Evolutionary conservation across 30 jellyfish, hydroid and myxozoan genomes (phyloP), one percentile per base, ranked within the genome.

Genomic region (Rhopilema esculentum): DNA sequence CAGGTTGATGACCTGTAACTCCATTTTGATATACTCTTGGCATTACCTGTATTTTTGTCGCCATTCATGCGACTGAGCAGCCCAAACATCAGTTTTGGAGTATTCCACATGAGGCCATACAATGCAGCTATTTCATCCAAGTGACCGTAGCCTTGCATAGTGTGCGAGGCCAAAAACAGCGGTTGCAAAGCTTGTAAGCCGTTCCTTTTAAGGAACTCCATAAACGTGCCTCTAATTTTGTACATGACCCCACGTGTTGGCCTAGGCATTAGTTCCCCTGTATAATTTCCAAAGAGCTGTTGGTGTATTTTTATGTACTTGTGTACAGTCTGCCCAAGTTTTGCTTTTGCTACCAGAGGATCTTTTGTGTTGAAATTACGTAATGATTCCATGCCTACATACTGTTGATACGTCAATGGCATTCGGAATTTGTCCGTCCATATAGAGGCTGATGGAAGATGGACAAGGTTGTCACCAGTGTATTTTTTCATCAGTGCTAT

Each of bases 61-160:
- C 92, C 92, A n/a, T 66, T 15, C 77, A 93, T 22, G 40, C 98
- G 82, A 31, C 53, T 71, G 23, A 88, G 63, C 28, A 93, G 66
- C 19, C 90, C 96, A 15, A 26, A 19, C 94, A 93, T 84, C 23
- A 93, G 75, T 61, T 86, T 89, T 7, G 98, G 98, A 20, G 98
- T 93, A 77, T 93, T 93, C 98, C 98, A 93, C 91, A 93, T 50
- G 63, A 93, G 63, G 1, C 98, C 98, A 88, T 93, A 93, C 32
- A 93, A 74, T 23, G 97, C 96, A 21, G 98, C 96, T 21, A 93
- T 80, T 78, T 93, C 97, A 69, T 93, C 95, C 24, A 93, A 32
- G 25, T 87, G 98, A 12, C 98, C 98, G 70, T 93, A 93, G 16
- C 98, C 98, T 64, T 93, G 98, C 90, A 93, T 77, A 19, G 98